Conservation (phyloP, 2,797 vertebrate genomes). For the Salarias fasciatus region DNA sequence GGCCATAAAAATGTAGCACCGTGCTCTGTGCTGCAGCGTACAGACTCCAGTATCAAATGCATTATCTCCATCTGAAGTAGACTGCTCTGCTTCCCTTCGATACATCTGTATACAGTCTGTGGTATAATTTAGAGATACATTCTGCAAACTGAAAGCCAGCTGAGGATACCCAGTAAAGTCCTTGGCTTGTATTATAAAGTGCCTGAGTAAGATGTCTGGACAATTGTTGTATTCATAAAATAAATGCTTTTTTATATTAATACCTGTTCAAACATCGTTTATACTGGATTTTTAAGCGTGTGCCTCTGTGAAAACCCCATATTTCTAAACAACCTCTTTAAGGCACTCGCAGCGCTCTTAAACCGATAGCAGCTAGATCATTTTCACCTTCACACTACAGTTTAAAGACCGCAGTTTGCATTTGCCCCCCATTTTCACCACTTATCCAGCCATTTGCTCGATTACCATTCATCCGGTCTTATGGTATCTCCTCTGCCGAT, state of each 20-base stretch:
- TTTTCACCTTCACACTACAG: neutral
- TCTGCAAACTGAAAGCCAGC: slow-evolving; percentile 3
- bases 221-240: no score
- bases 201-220: neutral
- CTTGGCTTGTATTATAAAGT: slow-evolving; percentile 1
- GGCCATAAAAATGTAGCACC: slow-evolving; percentile 1
- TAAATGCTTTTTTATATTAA: neutral
- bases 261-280: neutral
- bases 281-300: neutral
- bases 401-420: neutral
- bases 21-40: slow-evolving; percentile 18
- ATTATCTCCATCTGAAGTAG: slow-evolving; percentile 28
- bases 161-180: slow-evolving; percentile 5
- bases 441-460: neutral
- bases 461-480: neutral
- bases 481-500: neutral
- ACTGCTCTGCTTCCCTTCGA: slow-evolving; percentile 14
- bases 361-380: neutral
- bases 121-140: slow-evolving; percentile 12
- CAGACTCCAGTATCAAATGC: slow-evolving; percentile 21
- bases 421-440: neutral
- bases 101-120: slow-evolving; percentile 12
- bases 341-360: neutral
- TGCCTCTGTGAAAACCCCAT: neutral
- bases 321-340: neutral